Conservation (phyloP, 2,888 invertebrate genomes). For the Harpalus rubripes region DNA sequence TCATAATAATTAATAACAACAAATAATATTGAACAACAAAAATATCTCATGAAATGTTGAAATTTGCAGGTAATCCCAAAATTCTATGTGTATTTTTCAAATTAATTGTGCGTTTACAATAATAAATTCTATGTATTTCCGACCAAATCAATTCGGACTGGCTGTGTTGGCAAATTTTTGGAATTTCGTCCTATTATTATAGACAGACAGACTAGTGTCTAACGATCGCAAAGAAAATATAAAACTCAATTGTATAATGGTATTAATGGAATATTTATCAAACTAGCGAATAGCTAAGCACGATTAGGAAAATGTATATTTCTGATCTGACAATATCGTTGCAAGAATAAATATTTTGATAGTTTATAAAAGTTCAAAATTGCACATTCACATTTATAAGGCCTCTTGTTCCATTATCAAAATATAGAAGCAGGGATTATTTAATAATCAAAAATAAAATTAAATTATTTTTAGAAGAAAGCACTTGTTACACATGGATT, state of each 20-base stretch:
- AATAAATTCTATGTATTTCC: background rate
- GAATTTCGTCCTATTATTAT: slow-evolving; percentile 1
- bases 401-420: slow-evolving; percentile 1
- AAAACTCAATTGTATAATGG: slow-evolving; percentile 2
- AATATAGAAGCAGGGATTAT: slow-evolving; percentile 7
- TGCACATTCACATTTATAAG: slow-evolving; percentile 2
- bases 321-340: slow-evolving; percentile 36
- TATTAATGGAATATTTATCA: slow-evolving; percentile 17
- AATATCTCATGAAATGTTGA: no score
- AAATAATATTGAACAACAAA: background rate
- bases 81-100: no score
- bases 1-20: background rate
- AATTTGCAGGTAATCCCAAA: no score
- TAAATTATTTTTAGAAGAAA: slow-evolving; percentile 17
- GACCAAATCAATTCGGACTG: slow-evolving; percentile 34
- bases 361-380: slow-evolving; percentile 12
- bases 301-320: background rate
- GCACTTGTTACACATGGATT: slow-evolving; percentile 33
- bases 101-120: no score
- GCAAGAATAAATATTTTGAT: slow-evolving; percentile 28
- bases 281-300: slow-evolving; percentile 29
- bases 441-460: slow-evolving; percentile 34
- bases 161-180: slow-evolving; percentile 26
- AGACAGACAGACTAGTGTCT: slow-evolving; percentile 7
- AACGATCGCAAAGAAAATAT: background rate